Evolutionary conservation across 2,888 invertebrate genomes (phyloP), one percentile per base, ranked within the genome.

Genomic region (Orthonychiurus folsomi): DNA sequence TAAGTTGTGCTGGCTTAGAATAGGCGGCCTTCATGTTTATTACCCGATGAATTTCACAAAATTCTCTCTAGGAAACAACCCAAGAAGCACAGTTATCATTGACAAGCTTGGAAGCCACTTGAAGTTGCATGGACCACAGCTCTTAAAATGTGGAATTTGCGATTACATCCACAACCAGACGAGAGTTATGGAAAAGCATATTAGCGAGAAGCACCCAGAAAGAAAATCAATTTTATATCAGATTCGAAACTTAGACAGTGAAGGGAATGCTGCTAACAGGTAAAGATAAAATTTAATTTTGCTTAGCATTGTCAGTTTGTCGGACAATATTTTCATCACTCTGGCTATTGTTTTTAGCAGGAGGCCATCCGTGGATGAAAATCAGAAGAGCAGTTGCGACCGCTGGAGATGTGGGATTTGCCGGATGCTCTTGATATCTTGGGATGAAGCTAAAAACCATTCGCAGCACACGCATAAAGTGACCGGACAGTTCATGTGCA

Each of bases 141-240:
- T 92, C 47, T 89, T 84, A 76, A 86, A 85, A 70, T 92, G 90
- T 76, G 81, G 83, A 0, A 78, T 80, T 65, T 91, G 91, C 74
- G 75, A 79, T 47, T 85, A 84, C 75, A 81, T 85, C 69, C 85
- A 87, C 75, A 82, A 83, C 74, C 82, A 81, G 69, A 76, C 78
- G 73, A 77, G 77, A 56, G 77, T 82, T 5, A 80, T 89, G 2
- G 88, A 88, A 65, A 81, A 83, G 26, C 90, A 90, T 75, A 74
- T 84, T 1, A 66, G 76, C 0, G 86, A 86, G 1, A 79, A 79
- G 24, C 88, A 89, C 74, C 73, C 79, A 0, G 81, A 81, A 25
- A 78, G 78, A 24, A 75, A 78, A 18, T 78, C 77, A 0, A 80
- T 78, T 63, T 79, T 82, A 1, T 77, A 80, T 58, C 77, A 80